These are phyloP conservation scores for Pristionchus fissidentatus DNA, from an alignment of 2,888 invertebrate genomes.

Conservation along the genomic window DNA sequence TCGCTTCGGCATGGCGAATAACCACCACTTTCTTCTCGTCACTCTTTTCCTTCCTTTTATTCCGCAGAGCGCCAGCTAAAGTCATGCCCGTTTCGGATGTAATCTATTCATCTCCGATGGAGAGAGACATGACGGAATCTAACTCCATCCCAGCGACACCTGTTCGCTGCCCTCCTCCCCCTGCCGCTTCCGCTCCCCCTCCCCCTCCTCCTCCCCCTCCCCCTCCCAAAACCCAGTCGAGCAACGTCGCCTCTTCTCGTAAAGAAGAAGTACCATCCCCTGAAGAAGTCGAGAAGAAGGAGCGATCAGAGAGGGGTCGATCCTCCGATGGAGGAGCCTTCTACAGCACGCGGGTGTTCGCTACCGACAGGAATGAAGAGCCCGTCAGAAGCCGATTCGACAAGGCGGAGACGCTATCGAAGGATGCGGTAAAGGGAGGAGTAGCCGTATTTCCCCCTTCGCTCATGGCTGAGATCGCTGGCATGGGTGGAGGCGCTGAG, in stretches of 20 bases:
- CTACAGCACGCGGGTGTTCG: constrained; percentile 42
- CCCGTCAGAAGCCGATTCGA: too few relatives aligned
- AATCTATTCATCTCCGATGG: constrained; percentile 13
- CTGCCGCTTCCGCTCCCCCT: neutral
- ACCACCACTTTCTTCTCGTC: neutral
- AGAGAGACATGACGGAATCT: neutral
- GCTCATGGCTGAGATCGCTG: constrained; percentile 22
- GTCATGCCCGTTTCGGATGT: neutral
- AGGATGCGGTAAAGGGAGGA: constrained; percentile 44
- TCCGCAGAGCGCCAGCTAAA: constrained; percentile 32
- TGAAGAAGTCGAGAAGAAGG: neutral
- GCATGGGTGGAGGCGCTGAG: constrained; percentile 12
- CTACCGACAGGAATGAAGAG: too few relatives aligned
- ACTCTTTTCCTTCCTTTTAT: constrained; percentile 2
- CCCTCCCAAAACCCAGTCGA: too few relatives aligned
- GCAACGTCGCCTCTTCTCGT: too few relatives aligned
- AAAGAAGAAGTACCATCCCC: neutral
- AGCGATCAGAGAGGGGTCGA: neutral
- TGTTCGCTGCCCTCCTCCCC: too few relatives aligned
- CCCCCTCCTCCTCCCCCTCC: constrained; percentile 40
- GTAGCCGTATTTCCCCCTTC: constrained; percentile 48
- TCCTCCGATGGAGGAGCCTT: neutral
- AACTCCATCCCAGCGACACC: neutral
- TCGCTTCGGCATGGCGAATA: neutral
- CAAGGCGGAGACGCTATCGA: too few relatives aligned